Percentiles rank a stretch among this genome's conserved stretches.
Conservation (phyloP, 2,113 vertebrate genomes). For the Otocyon megalotis region DNA sequence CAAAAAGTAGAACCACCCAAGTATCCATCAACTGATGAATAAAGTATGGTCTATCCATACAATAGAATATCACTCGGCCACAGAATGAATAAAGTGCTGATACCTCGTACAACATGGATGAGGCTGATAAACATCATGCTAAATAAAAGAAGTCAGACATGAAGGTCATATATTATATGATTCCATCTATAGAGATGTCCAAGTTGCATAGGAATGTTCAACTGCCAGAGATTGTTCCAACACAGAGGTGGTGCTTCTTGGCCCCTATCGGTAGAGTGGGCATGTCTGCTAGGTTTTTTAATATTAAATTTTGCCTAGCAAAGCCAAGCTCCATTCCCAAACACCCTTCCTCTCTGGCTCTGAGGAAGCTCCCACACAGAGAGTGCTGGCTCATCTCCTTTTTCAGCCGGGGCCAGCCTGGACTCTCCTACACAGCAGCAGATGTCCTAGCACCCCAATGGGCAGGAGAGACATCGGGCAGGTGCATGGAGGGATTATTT, state of each 20-base stretch:
- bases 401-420: not conserved
- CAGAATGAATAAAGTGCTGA: not conserved
- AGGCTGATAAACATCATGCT: not conserved
- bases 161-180: not conserved
- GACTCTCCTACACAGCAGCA: not conserved
- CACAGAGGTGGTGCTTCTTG: not conserved
- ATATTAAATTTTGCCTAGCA: not conserved
- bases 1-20: not conserved
- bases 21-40: not conserved
- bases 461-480: not conserved
- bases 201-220: not conserved
- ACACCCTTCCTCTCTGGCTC: not conserved
- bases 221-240: not conserved
- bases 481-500: not conserved
- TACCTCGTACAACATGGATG: not conserved
- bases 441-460: not conserved
- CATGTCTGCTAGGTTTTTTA: not conserved
- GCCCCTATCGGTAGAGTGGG: not conserved
- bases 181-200: not conserved
- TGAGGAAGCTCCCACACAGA: not conserved
- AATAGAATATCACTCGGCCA: not conserved
- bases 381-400: not conserved
- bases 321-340: conserved; percentile 44
- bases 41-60: not conserved
- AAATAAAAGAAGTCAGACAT: not conserved